phyloP scores from a whole-genome alignment of 2,113 vertebrate genomes.

The Montifringilla adamsi region DNA sequence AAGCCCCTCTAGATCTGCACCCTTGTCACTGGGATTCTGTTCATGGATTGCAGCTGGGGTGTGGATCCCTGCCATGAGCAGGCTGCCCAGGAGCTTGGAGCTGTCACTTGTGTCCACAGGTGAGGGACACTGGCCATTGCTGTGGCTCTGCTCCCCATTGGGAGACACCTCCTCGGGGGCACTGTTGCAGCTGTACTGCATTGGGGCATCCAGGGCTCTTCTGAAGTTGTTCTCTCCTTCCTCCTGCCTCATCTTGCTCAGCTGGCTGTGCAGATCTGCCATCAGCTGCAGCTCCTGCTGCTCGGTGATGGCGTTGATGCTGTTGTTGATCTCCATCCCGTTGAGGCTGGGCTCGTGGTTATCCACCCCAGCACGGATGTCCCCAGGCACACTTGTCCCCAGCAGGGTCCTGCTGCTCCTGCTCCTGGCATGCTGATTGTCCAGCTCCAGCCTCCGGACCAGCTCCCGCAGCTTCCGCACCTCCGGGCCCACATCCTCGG shows the following conservation, averaged over 20 bases:
- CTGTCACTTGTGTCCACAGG: constrained; percentile 15
- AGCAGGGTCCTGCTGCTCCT: constrained; percentile 66
- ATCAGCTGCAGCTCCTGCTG: constrained; percentile 54
- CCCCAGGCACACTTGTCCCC: constrained; percentile 38
- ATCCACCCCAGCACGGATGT: constrained; percentile 18
- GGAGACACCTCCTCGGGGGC: constrained; percentile 64
- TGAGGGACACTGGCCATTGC: not conserved
- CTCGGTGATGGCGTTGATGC: constrained; percentile 33
- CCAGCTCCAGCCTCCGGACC: constrained; percentile 83
- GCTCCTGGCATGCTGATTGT: constrained; percentile 83
- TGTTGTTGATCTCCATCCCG: constrained; percentile 54
- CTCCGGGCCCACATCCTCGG: constrained; percentile 73
- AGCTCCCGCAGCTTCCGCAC: constrained; percentile 88
- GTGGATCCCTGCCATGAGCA: constrained; percentile 31
- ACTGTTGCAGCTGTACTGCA: constrained; percentile 30
- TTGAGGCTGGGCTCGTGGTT: constrained; percentile 49
- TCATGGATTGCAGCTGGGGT: not conserved
- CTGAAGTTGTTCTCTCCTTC: constrained; percentile 40
- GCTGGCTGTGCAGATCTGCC: constrained; percentile 52
- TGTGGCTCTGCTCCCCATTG: not conserved
- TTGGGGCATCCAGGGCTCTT: constrained; percentile 45
- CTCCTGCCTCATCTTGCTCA: constrained; percentile 61
- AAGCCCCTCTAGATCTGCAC: constrained; percentile 52
- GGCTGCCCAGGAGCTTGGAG: not conserved
- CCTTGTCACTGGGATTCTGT: constrained; percentile 15